Conservation (phyloP, 2,113 vertebrate genomes). For the Petromus typicus region DNA sequence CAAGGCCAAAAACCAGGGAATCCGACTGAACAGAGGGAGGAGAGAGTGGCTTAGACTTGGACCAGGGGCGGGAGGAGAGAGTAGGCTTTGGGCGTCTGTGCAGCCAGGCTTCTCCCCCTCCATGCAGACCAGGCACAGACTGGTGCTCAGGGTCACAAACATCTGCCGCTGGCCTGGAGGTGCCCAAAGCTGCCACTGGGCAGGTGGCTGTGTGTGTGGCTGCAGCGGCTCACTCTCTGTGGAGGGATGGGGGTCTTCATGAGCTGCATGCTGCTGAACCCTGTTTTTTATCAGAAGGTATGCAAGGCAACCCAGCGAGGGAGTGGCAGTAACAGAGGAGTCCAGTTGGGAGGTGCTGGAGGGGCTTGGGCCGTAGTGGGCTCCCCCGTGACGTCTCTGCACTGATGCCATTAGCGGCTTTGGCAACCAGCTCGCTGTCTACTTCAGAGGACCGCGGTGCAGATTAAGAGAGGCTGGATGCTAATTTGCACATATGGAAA, state of each 20-base stretch:
- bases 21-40: rapidly evolving
- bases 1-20: background rate
- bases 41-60: rapidly evolving
- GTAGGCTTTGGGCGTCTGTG: rapidly evolving
- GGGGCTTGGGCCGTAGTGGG: conserved; percentile 69
- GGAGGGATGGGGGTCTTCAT: conserved; percentile 45
- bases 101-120: rapidly evolving
- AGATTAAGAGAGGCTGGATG: conserved; percentile 93
- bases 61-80: rapidly evolving
- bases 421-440: conserved; percentile 89
- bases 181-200: background rate
- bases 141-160: rapidly evolving
- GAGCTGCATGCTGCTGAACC: background rate
- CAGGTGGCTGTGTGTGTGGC: conserved; percentile 50
- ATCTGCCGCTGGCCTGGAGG: background rate
- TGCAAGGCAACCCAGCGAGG: conserved; percentile 70
- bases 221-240: conserved; percentile 45
- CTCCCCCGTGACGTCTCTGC: conserved; percentile 88
- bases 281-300: conserved; percentile 67
- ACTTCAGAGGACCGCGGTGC: conserved; percentile 92
- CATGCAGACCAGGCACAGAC: rapidly evolving
- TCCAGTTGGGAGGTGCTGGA: conserved; percentile 51
- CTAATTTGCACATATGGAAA: conserved; percentile 99
- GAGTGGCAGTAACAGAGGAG: conserved; percentile 66
- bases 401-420: conserved; percentile 93